Base-by-base conservation (phyloP, 2,797 vertebrate genomes). In the Garrulus glandarius region DNA sequence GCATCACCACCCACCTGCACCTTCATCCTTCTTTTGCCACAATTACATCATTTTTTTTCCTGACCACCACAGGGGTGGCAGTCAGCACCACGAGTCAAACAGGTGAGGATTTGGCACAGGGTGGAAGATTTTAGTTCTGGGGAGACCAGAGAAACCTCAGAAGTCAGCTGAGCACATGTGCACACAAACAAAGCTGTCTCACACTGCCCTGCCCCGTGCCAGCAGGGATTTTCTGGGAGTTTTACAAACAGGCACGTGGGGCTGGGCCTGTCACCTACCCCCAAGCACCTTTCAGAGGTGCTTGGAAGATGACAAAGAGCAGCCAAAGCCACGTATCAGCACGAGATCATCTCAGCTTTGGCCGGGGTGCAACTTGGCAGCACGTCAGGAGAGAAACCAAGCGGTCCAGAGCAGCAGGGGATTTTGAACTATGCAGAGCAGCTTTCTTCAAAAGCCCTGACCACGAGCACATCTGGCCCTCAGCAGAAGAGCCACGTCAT, bases 371-470 rank as follows among this genome's bases (percentile, higher is more conserved):
- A 84, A 15, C 39, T 59, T 83, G 93, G 89, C 91, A 95, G 76
- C 55, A 0, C 0, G 30, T 83, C 92, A 91, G 79, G 72, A 75
- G 60, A 53, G 84, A 87, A 89, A 36, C 68, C 64, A 3, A 71
- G 77, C 15, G 0, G 19, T 11, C 53, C 10, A 21, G 71, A 24
- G 71, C 2, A 0, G 56, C 71, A 34, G 82, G 79, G 89, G 92
- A 89, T 69, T 84, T 47, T 68, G 27, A 91, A 29, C 89, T 86
- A 75, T 63, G 91, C 79, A 34, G 90, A 91, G 89, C 85, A 83
- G 87, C 92, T 95, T 94, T 93, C 82, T 84, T 92, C 29, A 96
- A 92, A 96, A 96, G 89, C 75, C 87, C 63, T 4, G 19, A 26
- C 1, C 21, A 5, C 61, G 79, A 96, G 79, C 91, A 86, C 91